phyloP scores from a whole-genome alignment of 2,888 invertebrate species.

The Rhingia campestris region DNA sequence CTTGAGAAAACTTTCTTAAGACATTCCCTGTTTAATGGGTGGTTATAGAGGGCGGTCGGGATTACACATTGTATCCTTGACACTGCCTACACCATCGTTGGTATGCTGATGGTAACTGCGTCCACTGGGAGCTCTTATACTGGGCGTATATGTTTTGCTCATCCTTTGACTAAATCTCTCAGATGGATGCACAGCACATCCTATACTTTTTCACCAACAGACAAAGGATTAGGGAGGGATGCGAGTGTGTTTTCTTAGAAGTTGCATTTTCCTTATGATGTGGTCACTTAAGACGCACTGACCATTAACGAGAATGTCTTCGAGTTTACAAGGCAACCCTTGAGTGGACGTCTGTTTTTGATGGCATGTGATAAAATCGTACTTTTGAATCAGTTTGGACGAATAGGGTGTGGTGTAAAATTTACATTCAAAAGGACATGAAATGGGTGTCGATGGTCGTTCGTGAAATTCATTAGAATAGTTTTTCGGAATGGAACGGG shows the following conservation, averaged over 20 bases:
- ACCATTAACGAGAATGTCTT: constrained; percentile 67
- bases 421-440: constrained; percentile 59
- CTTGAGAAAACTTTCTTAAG: constrained; percentile 65
- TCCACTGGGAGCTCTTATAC: constrained; percentile 29
- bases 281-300: constrained; percentile 71
- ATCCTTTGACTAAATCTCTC: constrained; percentile 50
- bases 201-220: constrained; percentile 21
- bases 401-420: constrained; percentile 34
- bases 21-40: constrained; percentile 46
- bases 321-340: constrained; percentile 29
- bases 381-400: constrained; percentile 54
- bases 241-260: constrained; percentile 56
- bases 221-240: constrained; percentile 56
- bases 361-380: constrained; percentile 62
- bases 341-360: constrained; percentile 60
- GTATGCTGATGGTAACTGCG: constrained; percentile 67
- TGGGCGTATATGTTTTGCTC: constrained; percentile 9
- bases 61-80: constrained; percentile 71
- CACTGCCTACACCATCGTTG: constrained; percentile 62
- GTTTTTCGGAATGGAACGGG: neutral
- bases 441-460: neutral
- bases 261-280: constrained; percentile 72
- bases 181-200: constrained; percentile 50
- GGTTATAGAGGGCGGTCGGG: constrained; percentile 40
- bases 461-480: constrained; percentile 6